Evolutionary conservation across 2,888 invertebrate species (phyloP), one percentile per base, ranked within the genome.

Genomic region (Rutpela maculata): DNA sequence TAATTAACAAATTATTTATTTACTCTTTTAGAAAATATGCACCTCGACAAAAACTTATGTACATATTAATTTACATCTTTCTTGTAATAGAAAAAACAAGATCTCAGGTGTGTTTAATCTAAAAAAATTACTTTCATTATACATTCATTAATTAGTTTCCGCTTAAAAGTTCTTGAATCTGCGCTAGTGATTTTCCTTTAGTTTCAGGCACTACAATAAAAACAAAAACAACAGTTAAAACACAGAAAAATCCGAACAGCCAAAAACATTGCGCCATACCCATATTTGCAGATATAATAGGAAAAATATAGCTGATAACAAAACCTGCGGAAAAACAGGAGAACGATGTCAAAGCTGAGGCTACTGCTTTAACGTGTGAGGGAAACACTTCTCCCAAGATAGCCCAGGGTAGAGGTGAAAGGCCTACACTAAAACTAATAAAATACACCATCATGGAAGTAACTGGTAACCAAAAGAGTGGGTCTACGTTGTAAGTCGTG

Each of bases 381-480:
- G 97, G 93, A 88, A 97, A 94, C 89, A 96, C 92, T 88, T 97
- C 96, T 0, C 95, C 94, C 91, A 96, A 92, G 50, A 96, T 93
- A 0, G 95, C 94, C 96, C 96, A 96, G 0, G 95, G 95, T 57
- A 96, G 87, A 0, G 95, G 94, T 4, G 97, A 95, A 69, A 95
- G 92, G 0, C 93, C 93, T 90, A 86, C 9, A 81, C 95, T 94
- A 90, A 95, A 96, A 0, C 93, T 92, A 74, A 93, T 89, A 78
- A 95, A 94, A 90, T 94, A 96, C 19, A 94, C 82, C 0, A 95
- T 91, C 66, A 96, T 88, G 0, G 95, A 93, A 9, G 93, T 87
- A 11, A 96, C 91, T 0, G 96, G 96, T 59, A 96, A 88, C 93
- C 94, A 95, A 0, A 91, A 88, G 63, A 95, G 90, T 15, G 84